Percentiles rank a stretch among this genome's conserved stretches.
phyloP scores from a whole-genome alignment of 2,888 invertebrate genomes.

The Nephrotoma flavescens region DNA sequence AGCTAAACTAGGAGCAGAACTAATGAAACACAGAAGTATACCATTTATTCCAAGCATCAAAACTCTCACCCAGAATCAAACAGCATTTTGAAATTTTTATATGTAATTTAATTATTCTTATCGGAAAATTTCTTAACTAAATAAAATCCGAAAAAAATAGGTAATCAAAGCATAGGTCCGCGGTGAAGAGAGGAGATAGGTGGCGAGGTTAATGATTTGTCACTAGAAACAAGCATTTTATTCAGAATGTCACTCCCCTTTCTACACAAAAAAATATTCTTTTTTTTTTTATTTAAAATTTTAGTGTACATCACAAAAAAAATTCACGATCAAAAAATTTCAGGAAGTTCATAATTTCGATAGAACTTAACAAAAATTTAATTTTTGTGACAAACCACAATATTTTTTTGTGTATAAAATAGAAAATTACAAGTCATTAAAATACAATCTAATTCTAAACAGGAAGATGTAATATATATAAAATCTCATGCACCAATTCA shows the following conservation, averaged over 20 bases:
- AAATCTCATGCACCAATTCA: not conserved
- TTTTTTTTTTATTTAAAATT: not conserved
- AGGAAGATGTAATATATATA: not conserved
- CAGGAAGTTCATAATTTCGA: not conserved
- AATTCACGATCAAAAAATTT: not conserved
- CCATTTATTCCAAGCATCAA: too few relatives aligned
- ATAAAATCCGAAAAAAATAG: too few relatives aligned
- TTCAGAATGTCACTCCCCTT: not conserved
- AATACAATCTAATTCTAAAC: not conserved
- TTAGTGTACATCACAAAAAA: not conserved
- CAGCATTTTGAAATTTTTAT: too few relatives aligned
- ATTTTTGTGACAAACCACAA: not conserved
- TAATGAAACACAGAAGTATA: too few relatives aligned
- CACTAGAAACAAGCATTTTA: not conserved
- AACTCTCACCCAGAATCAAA: too few relatives aligned
- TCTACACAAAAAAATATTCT: not conserved
- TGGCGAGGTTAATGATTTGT: not conserved
- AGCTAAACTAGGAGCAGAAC: too few relatives aligned
- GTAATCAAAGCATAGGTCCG: too few relatives aligned
- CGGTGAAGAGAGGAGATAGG: too few relatives aligned
- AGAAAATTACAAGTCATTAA: not conserved
- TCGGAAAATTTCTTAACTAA: too few relatives aligned
- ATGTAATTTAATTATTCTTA: too few relatives aligned
- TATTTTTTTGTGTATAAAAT: not conserved
- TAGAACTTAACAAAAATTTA: not conserved